A percentile compares a stretch with the other conserved stretches of the same genome.
Evolutionary conservation across 1,140 invertebrate genomes (phyloP).

Genomic region (Drosophila orosa): DNA sequence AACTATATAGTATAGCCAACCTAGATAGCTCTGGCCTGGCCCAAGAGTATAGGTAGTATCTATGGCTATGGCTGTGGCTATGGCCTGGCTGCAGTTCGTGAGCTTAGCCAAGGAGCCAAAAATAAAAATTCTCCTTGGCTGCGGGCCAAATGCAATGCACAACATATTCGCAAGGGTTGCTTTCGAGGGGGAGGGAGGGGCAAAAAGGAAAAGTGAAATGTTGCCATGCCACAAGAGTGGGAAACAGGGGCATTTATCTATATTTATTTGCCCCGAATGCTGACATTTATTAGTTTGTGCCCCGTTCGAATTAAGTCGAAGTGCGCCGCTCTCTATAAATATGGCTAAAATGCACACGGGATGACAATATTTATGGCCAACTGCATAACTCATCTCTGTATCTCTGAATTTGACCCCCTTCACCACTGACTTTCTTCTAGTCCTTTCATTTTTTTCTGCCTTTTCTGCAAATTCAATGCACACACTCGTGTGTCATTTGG

Average conservation of each 20-base stretch:
- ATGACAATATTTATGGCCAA: slow-evolving; percentile 55
- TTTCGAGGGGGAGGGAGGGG: slow-evolving; percentile 8
- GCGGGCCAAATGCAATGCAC: slow-evolving; percentile 63
- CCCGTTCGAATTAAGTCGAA: slow-evolving; percentile 40
- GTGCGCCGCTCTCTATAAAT: slow-evolving; percentile 61
- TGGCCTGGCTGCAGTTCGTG: slow-evolving; percentile 60
- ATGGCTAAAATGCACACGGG: slow-evolving; percentile 32
- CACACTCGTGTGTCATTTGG: slow-evolving; percentile 66
- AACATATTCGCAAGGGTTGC: slow-evolving; percentile 24
- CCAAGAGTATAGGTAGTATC: slow-evolving; percentile 36
- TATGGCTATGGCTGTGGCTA: slow-evolving; percentile 15
- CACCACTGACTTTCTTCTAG: not conserved
- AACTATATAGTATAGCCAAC: slow-evolving; percentile 52
- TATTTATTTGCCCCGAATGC: slow-evolving; percentile 49
- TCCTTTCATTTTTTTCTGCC: not conserved
- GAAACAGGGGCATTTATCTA: slow-evolving; percentile 23
- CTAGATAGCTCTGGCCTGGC: slow-evolving; percentile 54
- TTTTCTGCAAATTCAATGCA: slow-evolving; percentile 64
- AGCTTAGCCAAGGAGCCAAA: slow-evolving; percentile 78
- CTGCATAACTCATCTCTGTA: slow-evolving; percentile 41
- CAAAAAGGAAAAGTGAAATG: slow-evolving; percentile 60
- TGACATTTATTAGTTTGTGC: slow-evolving; percentile 74
- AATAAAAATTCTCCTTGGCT: slow-evolving; percentile 75
- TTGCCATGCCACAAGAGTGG: slow-evolving; percentile 38
- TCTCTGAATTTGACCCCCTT: slow-evolving; percentile 1